Base-by-base conservation (phyloP, 92 coral and sea anemone species). In the Meandrina meandrites region DNA sequence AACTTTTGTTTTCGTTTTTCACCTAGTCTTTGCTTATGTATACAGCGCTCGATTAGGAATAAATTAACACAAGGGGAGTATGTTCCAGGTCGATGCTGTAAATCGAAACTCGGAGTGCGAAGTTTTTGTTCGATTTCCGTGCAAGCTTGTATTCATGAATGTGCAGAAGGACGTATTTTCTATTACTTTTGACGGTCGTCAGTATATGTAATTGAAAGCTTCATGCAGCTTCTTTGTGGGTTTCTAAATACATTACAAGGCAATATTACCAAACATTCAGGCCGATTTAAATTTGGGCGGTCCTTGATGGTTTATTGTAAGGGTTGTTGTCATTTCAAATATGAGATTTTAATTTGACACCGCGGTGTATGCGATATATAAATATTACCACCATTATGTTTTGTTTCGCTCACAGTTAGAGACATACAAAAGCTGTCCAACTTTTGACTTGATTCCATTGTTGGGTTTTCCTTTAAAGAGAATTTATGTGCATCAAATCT, bases 201-300 rank as follows among this genome's bases (percentile, higher is more conserved):
- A 50, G 14, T 22, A 12, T 22, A 12, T 5, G 30, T 62, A 7
- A 62, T 24, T 24, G 30, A 22, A 62, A 62, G 69, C 69, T 24
- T 62, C 69, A 11, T 13, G 42, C 28, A 19, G 75, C 8, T 30
- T 34, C 40, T 13, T 17, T 34, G 75, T 4, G 75, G 75, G 22
- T 31, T 69, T 69, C 28, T 13, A 30, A 31, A 31, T 71, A 36
- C 24, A 32, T 71, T 35, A 16, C 76, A 71, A 36, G 45, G 48
- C 22, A 71, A 18, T 32, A 35, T 71, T 71, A 17, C 8, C 47
- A 71, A 70, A 71, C 47, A 34, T 32, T 36, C n/a, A 34, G 16
- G 76, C 4, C 47, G 76, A 71, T 71, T 34, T 34, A 71, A 71
- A 71, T 34, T 71, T 34, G 76, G 76, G 76, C 40, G 76, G 76